Evolutionary conservation across 1,140 invertebrate species (phyloP).

Genomic region (Geopemphigus sp.): DNA sequence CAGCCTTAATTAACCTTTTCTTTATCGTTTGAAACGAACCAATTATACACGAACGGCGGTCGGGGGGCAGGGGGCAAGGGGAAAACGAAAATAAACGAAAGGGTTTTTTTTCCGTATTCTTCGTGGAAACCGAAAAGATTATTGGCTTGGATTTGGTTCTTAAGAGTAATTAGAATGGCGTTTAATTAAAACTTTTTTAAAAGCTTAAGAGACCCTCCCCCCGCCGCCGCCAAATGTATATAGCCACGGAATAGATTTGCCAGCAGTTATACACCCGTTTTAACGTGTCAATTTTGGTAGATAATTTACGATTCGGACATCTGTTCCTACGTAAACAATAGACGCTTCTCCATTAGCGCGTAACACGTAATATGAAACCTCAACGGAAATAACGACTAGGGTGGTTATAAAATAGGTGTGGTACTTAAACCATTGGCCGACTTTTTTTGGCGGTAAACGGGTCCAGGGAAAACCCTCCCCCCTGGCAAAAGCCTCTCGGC

Average conservation of each 20-base stretch:
- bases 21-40: constrained; percentile 38
- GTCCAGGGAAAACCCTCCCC: constrained; percentile 39
- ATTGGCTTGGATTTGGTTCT: constrained; percentile 36
- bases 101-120: constrained; percentile 31
- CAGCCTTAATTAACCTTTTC: constrained; percentile 46
- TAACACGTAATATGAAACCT: constrained; percentile 49
- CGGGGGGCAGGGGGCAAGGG: background rate
- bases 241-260: constrained; percentile 17
- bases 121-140: constrained; percentile 26
- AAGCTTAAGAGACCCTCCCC: background rate
- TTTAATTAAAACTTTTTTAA: constrained; percentile 38
- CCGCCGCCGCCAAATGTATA: background rate
- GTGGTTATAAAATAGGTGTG: constrained; percentile 45
- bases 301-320: constrained; percentile 47
- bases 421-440: constrained; percentile 45
- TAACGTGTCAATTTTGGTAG: constrained; percentile 12
- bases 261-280: constrained; percentile 34
- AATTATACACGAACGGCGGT: constrained; percentile 11
- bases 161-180: constrained; percentile 43
- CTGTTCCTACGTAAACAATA: constrained; percentile 29
- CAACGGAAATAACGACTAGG: constrained; percentile 48
- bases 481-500: constrained; percentile 36
- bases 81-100: constrained; percentile 22
- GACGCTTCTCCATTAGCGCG: constrained; percentile 43
- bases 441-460: constrained; percentile 28